Base-by-base conservation (phyloP, 2,888 invertebrate species). In the Acanthosepion esculentum region DNA sequence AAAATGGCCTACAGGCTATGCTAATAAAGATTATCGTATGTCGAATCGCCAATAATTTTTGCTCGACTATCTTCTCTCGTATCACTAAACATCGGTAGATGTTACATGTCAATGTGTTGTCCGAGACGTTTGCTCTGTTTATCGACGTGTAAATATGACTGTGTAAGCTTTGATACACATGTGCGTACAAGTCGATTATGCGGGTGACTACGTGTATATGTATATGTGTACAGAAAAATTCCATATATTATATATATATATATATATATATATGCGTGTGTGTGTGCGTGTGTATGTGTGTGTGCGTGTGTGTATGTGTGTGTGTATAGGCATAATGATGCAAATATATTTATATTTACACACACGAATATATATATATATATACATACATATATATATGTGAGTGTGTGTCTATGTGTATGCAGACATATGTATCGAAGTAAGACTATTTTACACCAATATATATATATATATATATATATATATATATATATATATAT, bases 1-100 rank as follows among this genome's bases (percentile, higher is more conserved):
- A 78, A 18, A 78, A 78, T 78, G n/a, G 78, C 78, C 78, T 78
- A 78, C 12, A 23, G 78, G 78, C 33, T n/a, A 78, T 78, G 78
- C 33, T 78, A 78, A 78, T 78, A n/a, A 78, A n/a, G 78, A n/a
- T 78, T 78, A 78, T 78, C 78, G n/a, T 33, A n/a, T n/a, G 78
- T 33, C n/a, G 78, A 78, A 78, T 78, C 78, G 78, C n/a, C 78
- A 78, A 78, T 78, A 78, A 78, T 78, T n/a, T n/a, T 33, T 78
- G 78, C n/a, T 78, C 78, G 78, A 78, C 78, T 78, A 78, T 78
- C 78, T n/a, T 23, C 78, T 33, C 78, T 10, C 78, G n/a, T n/a
- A 78, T 78, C 78, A 33, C 78, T n/a, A 78, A 33, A 33, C n/a
- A 78, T 78, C 78, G 23, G n/a, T n/a, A 78, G 78, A 78, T 78